Evolutionary conservation across 2,888 invertebrate species (phyloP).

Genomic region (Pachymerium ferrugineum): DNA sequence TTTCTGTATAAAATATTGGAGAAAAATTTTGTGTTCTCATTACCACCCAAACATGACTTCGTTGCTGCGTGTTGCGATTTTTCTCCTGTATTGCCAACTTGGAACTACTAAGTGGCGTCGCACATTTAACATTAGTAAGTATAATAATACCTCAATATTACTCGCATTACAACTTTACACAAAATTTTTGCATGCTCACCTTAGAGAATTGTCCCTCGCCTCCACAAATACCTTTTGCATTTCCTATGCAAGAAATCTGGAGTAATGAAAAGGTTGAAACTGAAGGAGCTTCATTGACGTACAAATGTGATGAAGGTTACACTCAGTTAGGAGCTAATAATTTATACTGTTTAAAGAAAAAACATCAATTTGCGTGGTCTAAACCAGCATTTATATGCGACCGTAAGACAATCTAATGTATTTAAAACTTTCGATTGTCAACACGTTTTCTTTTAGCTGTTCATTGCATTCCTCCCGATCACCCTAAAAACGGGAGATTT

Average conservation of each 20-base stretch:
- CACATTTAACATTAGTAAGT: background rate
- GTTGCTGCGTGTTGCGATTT: too few relatives aligned
- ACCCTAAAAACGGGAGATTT: background rate
- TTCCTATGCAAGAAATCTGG: background rate
- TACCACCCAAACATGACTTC: too few relatives aligned
- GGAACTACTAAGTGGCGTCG: too few relatives aligned
- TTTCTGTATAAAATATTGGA: too few relatives aligned
- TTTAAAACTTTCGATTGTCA: background rate
- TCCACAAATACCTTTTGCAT: background rate
- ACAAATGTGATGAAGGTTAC: background rate
- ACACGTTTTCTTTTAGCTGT: background rate
- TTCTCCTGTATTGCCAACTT: too few relatives aligned
- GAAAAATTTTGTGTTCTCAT: too few relatives aligned
- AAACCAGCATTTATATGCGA: background rate
- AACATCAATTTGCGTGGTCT: background rate
- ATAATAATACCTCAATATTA: background rate
- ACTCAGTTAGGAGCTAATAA: background rate
- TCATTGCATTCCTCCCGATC: background rate
- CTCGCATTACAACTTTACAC: background rate
- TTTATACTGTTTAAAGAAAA: background rate
- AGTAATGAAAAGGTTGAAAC: background rate
- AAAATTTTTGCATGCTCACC: background rate
- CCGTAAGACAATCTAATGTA: background rate
- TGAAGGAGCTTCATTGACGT: background rate
- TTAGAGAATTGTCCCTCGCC: background rate